Conservation (phyloP, 2,888 invertebrate genomes). For the Eudasyphora cyanicolor region DNA sequence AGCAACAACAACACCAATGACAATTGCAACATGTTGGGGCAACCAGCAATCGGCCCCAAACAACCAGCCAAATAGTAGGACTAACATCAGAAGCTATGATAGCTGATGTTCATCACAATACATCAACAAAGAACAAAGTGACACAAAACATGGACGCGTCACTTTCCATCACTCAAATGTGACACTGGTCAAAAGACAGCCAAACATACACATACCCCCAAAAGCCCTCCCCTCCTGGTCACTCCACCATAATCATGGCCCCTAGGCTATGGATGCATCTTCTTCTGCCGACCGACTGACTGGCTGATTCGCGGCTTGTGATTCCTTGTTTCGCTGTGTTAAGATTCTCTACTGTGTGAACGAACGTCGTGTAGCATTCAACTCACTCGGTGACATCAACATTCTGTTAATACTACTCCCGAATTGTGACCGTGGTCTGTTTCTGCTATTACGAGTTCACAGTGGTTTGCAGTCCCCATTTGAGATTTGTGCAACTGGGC, state of each 20-base stretch:
- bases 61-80: constrained; percentile 47
- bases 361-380: background rate
- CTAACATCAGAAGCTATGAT: constrained; percentile 39
- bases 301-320: background rate
- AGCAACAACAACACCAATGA: constrained; percentile 22
- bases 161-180: constrained; percentile 79
- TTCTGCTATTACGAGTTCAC: background rate
- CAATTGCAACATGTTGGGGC: no score
- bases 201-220: constrained; percentile 31
- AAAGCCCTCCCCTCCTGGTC: background rate
- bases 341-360: background rate
- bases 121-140: constrained; percentile 76
- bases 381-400: constrained; percentile 8
- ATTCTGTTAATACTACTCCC: background rate
- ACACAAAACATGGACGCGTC: constrained; percentile 79
- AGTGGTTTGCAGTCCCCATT: background rate
- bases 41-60: background rate
- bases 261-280: background rate
- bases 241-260: background rate
- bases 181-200: constrained; percentile 69
- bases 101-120: constrained; percentile 77
- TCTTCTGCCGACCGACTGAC: no score
- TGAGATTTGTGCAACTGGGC: no score
- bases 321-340: background rate
- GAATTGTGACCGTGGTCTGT: background rate